Evolutionary conservation across 2,797 vertebrate genomes (phyloP), one percentile per base, ranked within the genome.

Genomic region (Lindbergichthys nudifrons): DNA sequence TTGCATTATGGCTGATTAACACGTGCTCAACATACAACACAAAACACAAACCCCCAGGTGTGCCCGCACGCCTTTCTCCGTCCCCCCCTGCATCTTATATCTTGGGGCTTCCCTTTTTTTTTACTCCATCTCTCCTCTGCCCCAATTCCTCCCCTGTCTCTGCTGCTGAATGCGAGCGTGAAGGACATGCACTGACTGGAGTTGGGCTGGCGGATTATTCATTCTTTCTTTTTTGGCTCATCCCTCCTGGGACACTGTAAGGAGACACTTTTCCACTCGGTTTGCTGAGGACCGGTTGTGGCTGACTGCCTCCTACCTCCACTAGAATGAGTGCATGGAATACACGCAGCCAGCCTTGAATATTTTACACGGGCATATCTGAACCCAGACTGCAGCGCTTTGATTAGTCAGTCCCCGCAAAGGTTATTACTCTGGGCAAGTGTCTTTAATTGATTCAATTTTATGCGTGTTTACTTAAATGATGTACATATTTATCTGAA

Each of bases 1-100:
- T 91, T 84, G 83, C 83, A 88, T 92, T 91, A 87, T 79, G 84
- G 86, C 85, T 89, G 84, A 92, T 91, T 89, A 93, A 90, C 89
- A 89, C 89, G 90, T 90, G 83, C 83, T 90, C 80, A 85, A 36
- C 75, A 83, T 52, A 43, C 73, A 65, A 54, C n/a, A 79, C 75
- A 79, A 84, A 87, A 87, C 54, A 65, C 79, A 77, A 81, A 74
- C 81, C 74, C 75, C 48, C 76, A 73, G 83, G 72, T 81, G 75
- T 87, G 56, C 58, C 70, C 39, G 51, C 43, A 11, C n/a, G 51
- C 65, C 21, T 56, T 19, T 48, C 36, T 51, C 58, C 4, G 6
- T 47, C 51, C 57, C 32, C 32, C 21, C 32, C 13, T 46, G 3
- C 56, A 61, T 56, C 18, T 65, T 63, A 39, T 69, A 74, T 82